Evolutionary conservation across 2,888 invertebrate species (phyloP).

Genomic region (Hipparchia semele): DNA sequence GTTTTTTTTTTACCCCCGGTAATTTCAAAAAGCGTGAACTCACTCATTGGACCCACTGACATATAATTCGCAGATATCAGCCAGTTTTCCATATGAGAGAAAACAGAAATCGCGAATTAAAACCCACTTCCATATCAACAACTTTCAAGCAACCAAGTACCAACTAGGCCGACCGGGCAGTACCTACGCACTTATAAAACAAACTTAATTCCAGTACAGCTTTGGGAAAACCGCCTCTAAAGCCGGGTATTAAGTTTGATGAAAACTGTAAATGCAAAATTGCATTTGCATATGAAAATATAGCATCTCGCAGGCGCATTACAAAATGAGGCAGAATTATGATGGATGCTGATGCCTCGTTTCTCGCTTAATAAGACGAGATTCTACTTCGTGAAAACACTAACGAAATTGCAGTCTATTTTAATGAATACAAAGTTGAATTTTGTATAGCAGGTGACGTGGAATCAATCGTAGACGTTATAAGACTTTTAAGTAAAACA

Average conservation of each 20-base stretch:
- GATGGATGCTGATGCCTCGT: constrained; percentile 79
- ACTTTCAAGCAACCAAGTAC: constrained; percentile 55
- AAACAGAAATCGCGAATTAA: constrained; percentile 56
- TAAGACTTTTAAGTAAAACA: constrained; percentile 1
- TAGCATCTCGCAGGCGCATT: constrained; percentile 66
- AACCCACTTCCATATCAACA: constrained; percentile 54
- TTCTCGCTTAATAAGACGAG: constrained; percentile 75
- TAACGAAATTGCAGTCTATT: constrained; percentile 48
- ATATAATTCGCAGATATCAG: constrained; percentile 31
- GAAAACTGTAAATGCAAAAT: constrained; percentile 46
- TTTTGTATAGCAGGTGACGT: constrained; percentile 30
- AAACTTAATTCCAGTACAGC: constrained; percentile 40
- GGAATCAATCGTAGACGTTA: constrained; percentile 54
- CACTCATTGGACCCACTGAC: too few relatives aligned
- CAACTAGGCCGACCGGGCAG: constrained; percentile 62
- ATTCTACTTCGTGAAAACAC: constrained; percentile 47
- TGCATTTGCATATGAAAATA: constrained; percentile 67
- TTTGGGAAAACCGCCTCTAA: constrained; percentile 50
- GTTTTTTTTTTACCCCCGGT: too few relatives aligned
- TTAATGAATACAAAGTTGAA: constrained; percentile 25
- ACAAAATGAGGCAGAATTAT: constrained; percentile 81
- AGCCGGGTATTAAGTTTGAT: constrained; percentile 43
- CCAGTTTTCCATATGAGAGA: constrained; percentile 44
- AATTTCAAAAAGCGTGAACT: too few relatives aligned
- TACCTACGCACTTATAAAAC: constrained; percentile 56